Conservation (phyloP, 1,140 invertebrate genomes). For the Macrobrachium nipponense region DNA sequence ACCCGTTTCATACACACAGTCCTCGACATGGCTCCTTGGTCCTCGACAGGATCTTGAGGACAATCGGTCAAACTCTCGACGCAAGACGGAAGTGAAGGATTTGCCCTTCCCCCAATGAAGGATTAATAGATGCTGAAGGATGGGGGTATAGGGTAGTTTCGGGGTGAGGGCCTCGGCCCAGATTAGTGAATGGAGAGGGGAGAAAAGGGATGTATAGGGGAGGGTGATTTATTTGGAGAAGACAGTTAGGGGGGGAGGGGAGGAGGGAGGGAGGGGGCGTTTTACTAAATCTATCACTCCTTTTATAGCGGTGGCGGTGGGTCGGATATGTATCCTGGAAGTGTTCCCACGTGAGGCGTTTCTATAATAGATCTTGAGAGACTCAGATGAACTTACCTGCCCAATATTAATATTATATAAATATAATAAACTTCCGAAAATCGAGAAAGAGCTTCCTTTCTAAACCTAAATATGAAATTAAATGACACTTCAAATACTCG, state of each 20-base stretch:
- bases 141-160: background rate
- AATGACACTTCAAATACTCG: too few species aligned
- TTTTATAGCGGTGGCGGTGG: background rate
- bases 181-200: background rate
- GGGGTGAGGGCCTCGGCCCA: background rate
- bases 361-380: too few species aligned
- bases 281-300: too few species aligned
- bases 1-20: background rate
- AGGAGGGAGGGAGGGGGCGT: background rate
- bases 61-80: background rate
- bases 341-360: background rate
- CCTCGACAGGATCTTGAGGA: background rate
- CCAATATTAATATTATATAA: too few species aligned
- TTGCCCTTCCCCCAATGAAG: background rate
- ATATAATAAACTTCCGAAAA: too few species aligned
- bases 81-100: constrained; percentile 26
- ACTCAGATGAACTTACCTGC: too few species aligned
- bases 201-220: background rate
- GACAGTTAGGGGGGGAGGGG: background rate
- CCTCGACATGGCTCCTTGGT: background rate
- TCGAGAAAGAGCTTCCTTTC: too few species aligned
- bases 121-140: background rate
- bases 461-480: too few species aligned
- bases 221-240: background rate
- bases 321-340: too few species aligned